Evolutionary conservation across 2,888 invertebrate species (phyloP), one percentile per base, ranked within the genome.

Genomic region (Orchestes rusci): DNA sequence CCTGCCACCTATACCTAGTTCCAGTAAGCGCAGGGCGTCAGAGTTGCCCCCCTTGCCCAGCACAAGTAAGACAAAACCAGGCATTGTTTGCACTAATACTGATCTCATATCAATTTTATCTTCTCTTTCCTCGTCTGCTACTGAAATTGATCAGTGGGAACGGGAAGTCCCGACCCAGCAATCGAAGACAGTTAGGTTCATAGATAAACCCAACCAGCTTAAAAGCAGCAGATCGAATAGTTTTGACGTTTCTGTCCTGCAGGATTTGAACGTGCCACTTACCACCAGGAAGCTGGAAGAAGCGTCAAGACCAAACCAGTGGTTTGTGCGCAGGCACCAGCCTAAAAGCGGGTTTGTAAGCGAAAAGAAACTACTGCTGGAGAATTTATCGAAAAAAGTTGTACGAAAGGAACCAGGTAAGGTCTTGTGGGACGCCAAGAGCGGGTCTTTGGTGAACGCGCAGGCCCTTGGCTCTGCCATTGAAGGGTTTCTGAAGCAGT

Each of bases 401-500:
- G 55, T 62, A 2, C 57, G 59, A 43, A 60, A 58, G 31, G 66
- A 65, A 30, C 58, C 59, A 56, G 46, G 58, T 30, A 80, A 80
- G 45, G 82, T 84, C 16, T 69, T 84, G 2, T 84, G 84, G 84
- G 86, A 85, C 57, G 79, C 77, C 37, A 75, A 75, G n/a, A 80
- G 83, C 30, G 84, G 84, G 4, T 83, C 88, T 1, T 77, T 86
- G 28, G 82, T 84, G 3, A 88, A 89, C 62, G 83, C 88, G 2
- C 82, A 84, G 59, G 79, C 84, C 0, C 71, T 89, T 23, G 89
- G 89, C 16, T 86, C 80, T 61, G 89, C 88, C 18, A 88, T 89
- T 53, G 88, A 89, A 68, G 88, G 84, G 19, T 88, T 87, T 61
- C 70, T 89, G 27, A 77, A 75, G 60, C 79, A 74, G 68, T 74